Evolutionary conservation across 2,797 vertebrate genomes (phyloP).

Genomic region (Mastacembelus armatus): DNA sequence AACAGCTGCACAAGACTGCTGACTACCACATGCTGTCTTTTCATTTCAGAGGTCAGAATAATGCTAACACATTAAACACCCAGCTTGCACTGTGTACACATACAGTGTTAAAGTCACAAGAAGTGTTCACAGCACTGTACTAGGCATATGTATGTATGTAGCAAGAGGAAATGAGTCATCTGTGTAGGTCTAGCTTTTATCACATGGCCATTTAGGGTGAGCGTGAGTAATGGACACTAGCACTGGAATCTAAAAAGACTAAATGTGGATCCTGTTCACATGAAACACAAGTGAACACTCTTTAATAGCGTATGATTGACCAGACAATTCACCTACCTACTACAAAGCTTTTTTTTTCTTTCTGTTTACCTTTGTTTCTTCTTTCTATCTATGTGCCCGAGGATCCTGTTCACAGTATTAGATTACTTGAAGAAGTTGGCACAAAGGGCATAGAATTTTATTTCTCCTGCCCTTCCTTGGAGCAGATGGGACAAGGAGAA

Average conservation of each 20-base stretch:
- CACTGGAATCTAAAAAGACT: constrained; percentile 27
- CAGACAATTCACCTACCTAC: too few species aligned
- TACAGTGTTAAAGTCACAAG: too few species aligned
- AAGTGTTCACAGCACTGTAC: too few species aligned
- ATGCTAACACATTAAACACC: constrained; percentile 31
- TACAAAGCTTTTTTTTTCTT: background rate
- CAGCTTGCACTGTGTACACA: background rate
- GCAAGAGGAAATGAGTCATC: background rate
- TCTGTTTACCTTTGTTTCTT: background rate
- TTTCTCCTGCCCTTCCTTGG: constrained; percentile 30
- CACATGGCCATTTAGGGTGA: constrained; percentile 15
- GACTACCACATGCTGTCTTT: constrained; percentile 42
- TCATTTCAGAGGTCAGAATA: constrained; percentile 38
- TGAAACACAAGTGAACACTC: constrained; percentile 10
- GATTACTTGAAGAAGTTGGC: constrained; percentile 15
- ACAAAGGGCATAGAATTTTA: constrained; percentile 23
- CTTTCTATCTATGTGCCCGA: background rate
- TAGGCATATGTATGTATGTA: too few species aligned
- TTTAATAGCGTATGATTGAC: background rate
- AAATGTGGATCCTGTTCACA: constrained; percentile 19
- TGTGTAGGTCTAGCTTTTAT: too few species aligned
- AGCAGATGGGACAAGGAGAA: constrained; percentile 75
- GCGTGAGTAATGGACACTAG: too few species aligned
- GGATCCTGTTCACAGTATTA: constrained; percentile 5
- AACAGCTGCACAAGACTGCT: constrained; percentile 55